Percentiles rank a stretch among this genome's conserved stretches.
phyloP scores from a whole-genome alignment of 2,888 invertebrate species.

The Phyllotreta striolata region DNA sequence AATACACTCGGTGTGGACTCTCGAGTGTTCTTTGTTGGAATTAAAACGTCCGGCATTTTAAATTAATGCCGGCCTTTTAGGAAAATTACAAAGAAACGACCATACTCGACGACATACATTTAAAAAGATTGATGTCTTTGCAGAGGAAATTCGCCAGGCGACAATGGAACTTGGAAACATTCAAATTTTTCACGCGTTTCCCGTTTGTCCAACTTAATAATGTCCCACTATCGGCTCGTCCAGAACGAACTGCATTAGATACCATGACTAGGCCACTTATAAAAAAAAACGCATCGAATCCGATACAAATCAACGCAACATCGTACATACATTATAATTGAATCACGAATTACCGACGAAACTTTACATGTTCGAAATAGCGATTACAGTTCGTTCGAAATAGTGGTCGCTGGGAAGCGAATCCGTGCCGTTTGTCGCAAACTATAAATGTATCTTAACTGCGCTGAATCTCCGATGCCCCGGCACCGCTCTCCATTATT shows the following conservation, averaged over 20 bases:
- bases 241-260: slow-evolving; percentile 7
- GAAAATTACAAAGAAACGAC: slow-evolving; percentile 53
- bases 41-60: slow-evolving; percentile 55
- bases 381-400: background rate
- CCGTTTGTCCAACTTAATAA: slow-evolving; percentile 1
- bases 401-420: background rate
- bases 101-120: slow-evolving; percentile 44
- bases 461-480: background rate
- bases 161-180: slow-evolving; percentile 12
- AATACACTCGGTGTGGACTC: slow-evolving; percentile 51
- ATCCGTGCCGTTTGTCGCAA: slow-evolving; percentile 3
- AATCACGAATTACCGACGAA: too few relatives aligned
- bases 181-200: slow-evolving; percentile 13
- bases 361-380: too few relatives aligned
- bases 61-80: slow-evolving; percentile 53
- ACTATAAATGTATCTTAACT: slow-evolving; percentile 9
- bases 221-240: background rate
- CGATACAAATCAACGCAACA: background rate
- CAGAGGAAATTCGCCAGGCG: slow-evolving; percentile 25
- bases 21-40: slow-evolving; percentile 52
- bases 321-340: too few relatives aligned
- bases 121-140: slow-evolving; percentile 48
- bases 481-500: too few relatives aligned
- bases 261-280: background rate
- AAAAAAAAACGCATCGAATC: background rate